Conservation (phyloP, 30 jellyfish, hydroid and myxozoan genomes). For the Sanderia malayensis region DNA sequence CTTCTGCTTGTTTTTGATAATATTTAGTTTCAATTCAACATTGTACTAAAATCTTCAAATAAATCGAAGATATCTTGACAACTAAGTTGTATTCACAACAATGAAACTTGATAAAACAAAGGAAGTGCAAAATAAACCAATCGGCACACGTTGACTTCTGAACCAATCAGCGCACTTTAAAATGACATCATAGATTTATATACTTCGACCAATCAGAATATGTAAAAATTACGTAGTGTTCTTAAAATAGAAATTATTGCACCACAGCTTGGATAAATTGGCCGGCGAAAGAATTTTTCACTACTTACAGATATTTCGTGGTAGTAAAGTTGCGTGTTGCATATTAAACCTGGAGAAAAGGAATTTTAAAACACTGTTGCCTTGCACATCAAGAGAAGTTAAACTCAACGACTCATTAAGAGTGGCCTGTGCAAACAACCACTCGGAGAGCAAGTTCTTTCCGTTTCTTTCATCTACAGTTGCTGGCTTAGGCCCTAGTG, state of each 20-base stretch:
- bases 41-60: background rate
- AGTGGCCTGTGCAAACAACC: background rate
- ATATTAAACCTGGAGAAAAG: no score
- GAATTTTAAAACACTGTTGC: background rate
- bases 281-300: no score
- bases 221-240: no score
- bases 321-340: background rate
- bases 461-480: slow-evolving; percentile 15
- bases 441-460: slow-evolving; percentile 9
- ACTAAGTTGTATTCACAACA: background rate
- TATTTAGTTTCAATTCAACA: no score
- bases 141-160: no score
- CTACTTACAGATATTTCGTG: background rate
- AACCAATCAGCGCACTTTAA: background rate
- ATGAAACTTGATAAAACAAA: no score
- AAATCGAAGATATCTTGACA: background rate
- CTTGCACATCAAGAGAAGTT: background rate
- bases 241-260: slow-evolving; percentile 54
- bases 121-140: no score
- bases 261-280: slow-evolving; percentile 44
- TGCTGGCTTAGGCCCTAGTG: slow-evolving; percentile 69
- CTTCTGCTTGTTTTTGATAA: no score
- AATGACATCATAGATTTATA: background rate
- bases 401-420: no score
- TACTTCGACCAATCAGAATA: no score